Conservation (phyloP, 2,888 invertebrate species). For the Nipponacmea schrenckii region DNA sequence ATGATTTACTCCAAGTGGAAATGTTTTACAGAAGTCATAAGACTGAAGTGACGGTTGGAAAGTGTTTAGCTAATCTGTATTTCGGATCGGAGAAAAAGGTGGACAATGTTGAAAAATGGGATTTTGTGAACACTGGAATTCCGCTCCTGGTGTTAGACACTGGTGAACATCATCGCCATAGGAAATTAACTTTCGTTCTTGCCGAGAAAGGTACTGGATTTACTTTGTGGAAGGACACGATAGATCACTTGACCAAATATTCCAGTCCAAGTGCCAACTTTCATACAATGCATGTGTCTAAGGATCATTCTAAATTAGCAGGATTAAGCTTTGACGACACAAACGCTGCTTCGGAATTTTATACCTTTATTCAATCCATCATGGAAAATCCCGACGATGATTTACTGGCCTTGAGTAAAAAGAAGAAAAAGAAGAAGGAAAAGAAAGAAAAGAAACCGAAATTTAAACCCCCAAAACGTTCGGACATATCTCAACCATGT, state of each 20-base stretch:
- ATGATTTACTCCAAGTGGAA: slow-evolving; percentile 63
- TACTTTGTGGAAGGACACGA: slow-evolving; percentile 82
- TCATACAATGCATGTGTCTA: slow-evolving; percentile 83
- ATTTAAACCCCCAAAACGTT: slow-evolving; percentile 77
- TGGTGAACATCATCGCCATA: slow-evolving; percentile 75
- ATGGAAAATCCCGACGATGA: slow-evolving; percentile 83
- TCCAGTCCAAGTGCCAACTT: slow-evolving; percentile 75
- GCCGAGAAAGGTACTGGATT: slow-evolving; percentile 85
- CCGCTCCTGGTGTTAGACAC: slow-evolving; percentile 82
- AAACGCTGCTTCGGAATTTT: slow-evolving; percentile 78
- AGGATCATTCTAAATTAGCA: slow-evolving; percentile 80
- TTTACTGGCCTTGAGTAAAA: slow-evolving; percentile 74
- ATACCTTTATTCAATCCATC: slow-evolving; percentile 71
- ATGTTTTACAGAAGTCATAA: slow-evolving; percentile 76
- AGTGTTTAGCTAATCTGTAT: slow-evolving; percentile 75
- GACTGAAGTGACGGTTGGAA: slow-evolving; percentile 81
- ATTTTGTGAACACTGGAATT: slow-evolving; percentile 80
- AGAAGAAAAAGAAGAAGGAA: slow-evolving; percentile 47
- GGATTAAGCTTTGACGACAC: slow-evolving; percentile 84
- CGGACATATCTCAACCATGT: slow-evolving; percentile 85
- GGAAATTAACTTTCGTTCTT: slow-evolving; percentile 75
- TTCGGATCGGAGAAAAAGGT: slow-evolving; percentile 55
- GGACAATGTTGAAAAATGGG: slow-evolving; percentile 71
- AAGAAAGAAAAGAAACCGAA: slow-evolving; percentile 53
- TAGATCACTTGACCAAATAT: slow-evolving; percentile 83